Evolutionary conservation across 2,113 vertebrate species (phyloP), one percentile per base, ranked within the genome.

Genomic region (Danio rerio): DNA sequence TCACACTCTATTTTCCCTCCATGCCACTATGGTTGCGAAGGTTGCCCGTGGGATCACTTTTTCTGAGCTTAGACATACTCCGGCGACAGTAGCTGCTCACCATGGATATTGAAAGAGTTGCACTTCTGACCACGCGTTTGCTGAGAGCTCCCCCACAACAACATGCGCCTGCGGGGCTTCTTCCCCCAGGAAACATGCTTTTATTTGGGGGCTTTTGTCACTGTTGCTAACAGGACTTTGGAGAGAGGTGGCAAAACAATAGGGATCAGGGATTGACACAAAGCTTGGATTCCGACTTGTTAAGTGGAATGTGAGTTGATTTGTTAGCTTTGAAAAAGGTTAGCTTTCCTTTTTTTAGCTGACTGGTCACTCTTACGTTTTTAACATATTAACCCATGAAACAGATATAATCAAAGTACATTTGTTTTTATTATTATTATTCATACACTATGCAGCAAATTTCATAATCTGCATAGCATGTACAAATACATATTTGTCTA

Each of bases 81-180:
- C 10, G 87, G 63, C 83, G 81, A 75, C 78, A 75, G 70, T 83
- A 83, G 78, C 69, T n/a, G 40, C 85, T 92, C 81, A 65, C 90
- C 89, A 89, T 90, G 88, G 88, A 73, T 86, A 90, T 89, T 18
- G 71, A 6, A 80, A 10, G 68, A 84, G 76, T 81, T 8, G 7
- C 66, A 68, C 77, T 81, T 72, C 16, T 42, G 21, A 47, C 70
- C 11, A 43, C 18, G 56, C 15, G 20, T 68, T 75, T 75, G 52
- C 52, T 71, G 69, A 85, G 49, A 21, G 40, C 18, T 31, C 18
- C 66, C 68, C 50, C 9, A 21, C 40, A 85, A 49, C 59, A 78
- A 42, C 5, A 66, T 5, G 42, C 18, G 6, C 13, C 52, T 15
- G 45, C 15, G 18, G 55, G 45, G 5, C 9, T 68, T 61, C 21